A percentile compares a stretch with the other conserved stretches of the same genome.
Evolutionary conservation across 2,797 vertebrate species (phyloP).

Genomic region (Odontamblyopus lacepedii): DNA sequence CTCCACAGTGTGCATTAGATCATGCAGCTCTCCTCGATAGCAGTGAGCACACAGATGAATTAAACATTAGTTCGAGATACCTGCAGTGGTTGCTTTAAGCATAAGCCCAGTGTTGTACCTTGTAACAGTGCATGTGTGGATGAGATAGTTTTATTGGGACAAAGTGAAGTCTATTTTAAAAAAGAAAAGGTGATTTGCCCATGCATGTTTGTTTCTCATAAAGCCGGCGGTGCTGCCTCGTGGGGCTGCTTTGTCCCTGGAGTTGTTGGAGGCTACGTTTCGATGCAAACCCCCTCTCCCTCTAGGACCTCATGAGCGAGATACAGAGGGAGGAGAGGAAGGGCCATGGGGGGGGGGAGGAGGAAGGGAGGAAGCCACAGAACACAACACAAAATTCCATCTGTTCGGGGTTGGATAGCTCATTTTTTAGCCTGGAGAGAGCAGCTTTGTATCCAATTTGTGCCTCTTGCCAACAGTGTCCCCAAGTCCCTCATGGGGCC

Average conservation of each 20-base stretch:
- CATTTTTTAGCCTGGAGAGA: slow-evolving; percentile 77
- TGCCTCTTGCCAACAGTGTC: slow-evolving; percentile 78
- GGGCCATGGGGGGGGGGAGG: slow-evolving; percentile 39
- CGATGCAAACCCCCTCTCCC: slow-evolving; percentile 56
- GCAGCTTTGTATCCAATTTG: slow-evolving; percentile 79
- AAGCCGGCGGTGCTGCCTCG: slow-evolving; percentile 40
- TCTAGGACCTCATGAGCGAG: slow-evolving; percentile 54
- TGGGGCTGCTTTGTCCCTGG: slow-evolving; percentile 50
- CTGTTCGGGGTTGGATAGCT: slow-evolving; percentile 78
- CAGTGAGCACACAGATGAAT: neutral
- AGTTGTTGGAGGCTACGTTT: slow-evolving; percentile 55
- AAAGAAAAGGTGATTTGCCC: neutral
- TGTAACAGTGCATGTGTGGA: slow-evolving; percentile 19
- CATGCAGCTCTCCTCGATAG: neutral
- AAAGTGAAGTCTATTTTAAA: slow-evolving; percentile 20
- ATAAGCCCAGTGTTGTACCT: slow-evolving; percentile 1
- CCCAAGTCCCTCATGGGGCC: slow-evolving; percentile 70
- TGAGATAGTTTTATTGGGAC: slow-evolving; percentile 7
- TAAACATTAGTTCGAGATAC: neutral
- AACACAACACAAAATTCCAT: slow-evolving; percentile 78
- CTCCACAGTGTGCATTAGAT: neutral
- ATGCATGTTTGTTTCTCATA: slow-evolving; percentile 17
- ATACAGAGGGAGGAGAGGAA: slow-evolving; percentile 35
- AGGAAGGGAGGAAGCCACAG: slow-evolving; percentile 58
- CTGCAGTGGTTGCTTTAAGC: slow-evolving; percentile 12